These are phyloP conservation scores for Trachelus stipa DNA, from an alignment of 2,888 invertebrate species.

Conservation along the genomic window DNA sequence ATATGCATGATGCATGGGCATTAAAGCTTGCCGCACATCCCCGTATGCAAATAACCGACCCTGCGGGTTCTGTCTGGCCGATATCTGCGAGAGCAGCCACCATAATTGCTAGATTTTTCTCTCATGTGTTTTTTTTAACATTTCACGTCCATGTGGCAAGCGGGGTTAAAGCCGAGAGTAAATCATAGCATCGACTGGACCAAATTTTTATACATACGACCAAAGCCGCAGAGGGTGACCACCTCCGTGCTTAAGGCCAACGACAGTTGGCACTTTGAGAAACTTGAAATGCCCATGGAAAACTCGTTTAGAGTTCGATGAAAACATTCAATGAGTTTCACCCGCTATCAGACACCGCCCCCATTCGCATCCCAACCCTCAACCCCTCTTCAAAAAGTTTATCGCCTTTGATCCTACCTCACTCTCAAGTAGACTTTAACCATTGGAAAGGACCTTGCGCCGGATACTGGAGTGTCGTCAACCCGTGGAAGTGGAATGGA, in stretches of 20 bases:
- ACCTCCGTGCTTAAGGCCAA: not conserved
- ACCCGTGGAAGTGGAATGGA: not conserved
- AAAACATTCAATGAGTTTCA: not conserved
- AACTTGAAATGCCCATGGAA: not conserved
- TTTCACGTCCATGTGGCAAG: not conserved
- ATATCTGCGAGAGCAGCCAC: conserved; percentile 38
- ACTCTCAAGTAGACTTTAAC: not conserved
- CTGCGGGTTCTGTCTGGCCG: conserved; percentile 46
- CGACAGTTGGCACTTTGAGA: not conserved
- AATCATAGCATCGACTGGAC: not conserved
- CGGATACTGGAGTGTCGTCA: not conserved
- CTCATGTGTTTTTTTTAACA: not conserved
- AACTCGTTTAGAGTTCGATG: not conserved
- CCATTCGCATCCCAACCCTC: not conserved
- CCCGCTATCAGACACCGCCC: not conserved
- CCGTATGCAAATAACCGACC: conserved; percentile 61
- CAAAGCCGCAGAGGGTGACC: not conserved
- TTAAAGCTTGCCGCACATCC: conserved; percentile 58
- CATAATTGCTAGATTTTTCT: conserved; percentile 53
- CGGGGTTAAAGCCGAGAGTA: not conserved
- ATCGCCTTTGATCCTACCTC: not conserved
- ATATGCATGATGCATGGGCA: conserved; percentile 66
- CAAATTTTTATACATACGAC: not conserved
- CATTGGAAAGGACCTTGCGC: not conserved
- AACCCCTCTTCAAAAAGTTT: not conserved